Evolutionary conservation across 2,113 vertebrate species (phyloP), one percentile per base, ranked within the genome.

Genomic region (Barbus barbus): DNA sequence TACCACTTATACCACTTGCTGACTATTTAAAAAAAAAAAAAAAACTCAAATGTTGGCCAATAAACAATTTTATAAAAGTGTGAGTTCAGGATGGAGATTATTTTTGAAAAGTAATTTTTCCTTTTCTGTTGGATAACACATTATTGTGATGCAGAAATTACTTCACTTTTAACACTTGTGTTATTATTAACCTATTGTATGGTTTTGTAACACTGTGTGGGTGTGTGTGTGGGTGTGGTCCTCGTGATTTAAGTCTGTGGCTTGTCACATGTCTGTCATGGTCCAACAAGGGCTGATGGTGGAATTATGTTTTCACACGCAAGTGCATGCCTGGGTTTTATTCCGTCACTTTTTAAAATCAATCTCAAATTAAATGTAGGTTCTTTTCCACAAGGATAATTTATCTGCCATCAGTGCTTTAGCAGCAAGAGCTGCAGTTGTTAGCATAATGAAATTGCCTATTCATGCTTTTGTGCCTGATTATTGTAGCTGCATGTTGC

Each of bases 271-370:
- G 77, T 26, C 58, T 58, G 28, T 18, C 48, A 26, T 78, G 53
- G 5, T 78, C 1, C 22, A 14, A 8, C 5, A 18, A 24, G 14
- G 24, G 24, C n/a, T 44, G n/a, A 65, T 81, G 63, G 20, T 24
- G 16, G 56, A 31, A 46, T 71, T 71, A 38, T n/a, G n/a, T n/a
- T 51, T 67, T 71, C 46, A 36, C 18, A 22, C 1, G 4, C 75
- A 51, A 53, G 38, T 81, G 63, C 44, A 81, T 81, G 79, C 28
- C 36, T 53, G 41, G 38, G 24, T 79, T 76, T 65, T 41, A 28
- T 63, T 80, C 24, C 9, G 13, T 81, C 44, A 33, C n/a, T 28
- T 51, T 80, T 65, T 26, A 51, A 48, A 67, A 33, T 51, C 13
- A 46, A 22, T 67, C 41, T 8, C 18, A 24, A 48, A 67, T 81